Evolutionary conservation across 2,888 invertebrate species (phyloP).

Genomic region (Teleiodes luculella): DNA sequence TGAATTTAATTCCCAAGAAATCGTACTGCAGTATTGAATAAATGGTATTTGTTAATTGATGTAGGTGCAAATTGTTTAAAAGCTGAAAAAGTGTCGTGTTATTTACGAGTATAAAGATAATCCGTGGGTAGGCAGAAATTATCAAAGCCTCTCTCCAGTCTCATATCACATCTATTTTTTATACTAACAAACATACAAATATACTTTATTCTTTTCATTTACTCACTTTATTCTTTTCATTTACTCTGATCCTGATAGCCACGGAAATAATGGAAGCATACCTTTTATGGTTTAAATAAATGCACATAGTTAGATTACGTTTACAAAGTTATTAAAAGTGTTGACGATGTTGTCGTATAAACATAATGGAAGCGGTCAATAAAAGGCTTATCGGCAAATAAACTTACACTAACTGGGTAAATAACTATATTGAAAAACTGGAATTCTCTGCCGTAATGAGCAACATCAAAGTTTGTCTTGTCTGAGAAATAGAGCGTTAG

Average conservation of each 20-base stretch:
- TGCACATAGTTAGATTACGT: background rate
- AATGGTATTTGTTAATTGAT: too few species aligned
- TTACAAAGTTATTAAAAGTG: background rate
- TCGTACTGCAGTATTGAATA: background rate
- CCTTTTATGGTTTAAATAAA: background rate
- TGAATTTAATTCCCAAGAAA: background rate
- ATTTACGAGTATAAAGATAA: too few species aligned
- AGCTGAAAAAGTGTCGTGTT: too few species aligned
- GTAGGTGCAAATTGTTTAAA: too few species aligned
- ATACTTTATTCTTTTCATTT: too few species aligned
- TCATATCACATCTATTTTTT: too few species aligned
- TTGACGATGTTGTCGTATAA: background rate
- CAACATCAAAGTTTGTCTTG: slow-evolving; percentile 1
- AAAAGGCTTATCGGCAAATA: background rate
- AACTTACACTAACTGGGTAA: background rate
- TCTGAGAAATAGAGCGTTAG: background rate
- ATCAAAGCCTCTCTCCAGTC: too few species aligned
- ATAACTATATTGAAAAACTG: slow-evolving; percentile 5
- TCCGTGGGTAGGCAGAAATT: too few species aligned
- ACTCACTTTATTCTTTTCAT: too few species aligned
- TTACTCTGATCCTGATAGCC: too few species aligned
- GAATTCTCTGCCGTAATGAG: slow-evolving; percentile 1
- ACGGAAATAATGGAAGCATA: slow-evolving; percentile 1
- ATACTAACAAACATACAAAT: too few species aligned
- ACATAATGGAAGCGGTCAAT: slow-evolving; percentile 1